phyloP scores from a whole-genome alignment of 2,888 invertebrate species.

The Allacma fusca region DNA sequence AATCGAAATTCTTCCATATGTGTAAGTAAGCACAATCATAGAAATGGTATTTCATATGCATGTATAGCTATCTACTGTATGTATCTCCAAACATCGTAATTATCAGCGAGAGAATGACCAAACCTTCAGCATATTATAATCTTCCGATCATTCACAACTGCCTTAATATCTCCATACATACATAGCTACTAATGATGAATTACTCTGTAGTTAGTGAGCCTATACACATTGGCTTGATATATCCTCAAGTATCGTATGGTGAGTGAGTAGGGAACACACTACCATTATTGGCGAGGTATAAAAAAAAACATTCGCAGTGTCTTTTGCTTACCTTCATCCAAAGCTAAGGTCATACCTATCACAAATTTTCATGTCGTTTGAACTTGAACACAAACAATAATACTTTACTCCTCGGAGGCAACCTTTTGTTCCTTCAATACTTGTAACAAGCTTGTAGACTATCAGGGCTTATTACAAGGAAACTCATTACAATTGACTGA shows the following conservation, averaged over 20 bases:
- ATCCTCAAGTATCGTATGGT: neutral
- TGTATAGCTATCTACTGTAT: no score
- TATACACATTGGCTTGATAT: neutral
- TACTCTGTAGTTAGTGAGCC: no score
- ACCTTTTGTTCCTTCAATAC: neutral
- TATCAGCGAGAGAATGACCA: constrained; percentile 16
- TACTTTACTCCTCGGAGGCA: neutral
- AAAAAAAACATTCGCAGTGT: neutral
- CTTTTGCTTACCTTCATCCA: neutral
- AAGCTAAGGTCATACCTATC: constrained; percentile 31
- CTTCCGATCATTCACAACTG: neutral
- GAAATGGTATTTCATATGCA: no score
- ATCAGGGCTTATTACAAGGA: neutral
- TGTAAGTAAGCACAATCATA: no score
- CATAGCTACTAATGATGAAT: neutral
- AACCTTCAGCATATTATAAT: constrained; percentile 8
- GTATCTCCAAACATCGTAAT: no score
- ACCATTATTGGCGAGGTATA: neutral
- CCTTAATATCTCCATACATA: neutral
- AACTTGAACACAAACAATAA: constrained; percentile 15
- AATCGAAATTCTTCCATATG: no score
- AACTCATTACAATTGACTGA: neutral
- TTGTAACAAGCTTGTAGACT: neutral
- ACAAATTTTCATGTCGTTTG: constrained; percentile 17
- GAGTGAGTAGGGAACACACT: neutral